A percentile compares a stretch with the other conserved stretches of the same genome.
Conservation (phyloP, 2,888 invertebrate species). For the Ypsolopha sequella region DNA sequence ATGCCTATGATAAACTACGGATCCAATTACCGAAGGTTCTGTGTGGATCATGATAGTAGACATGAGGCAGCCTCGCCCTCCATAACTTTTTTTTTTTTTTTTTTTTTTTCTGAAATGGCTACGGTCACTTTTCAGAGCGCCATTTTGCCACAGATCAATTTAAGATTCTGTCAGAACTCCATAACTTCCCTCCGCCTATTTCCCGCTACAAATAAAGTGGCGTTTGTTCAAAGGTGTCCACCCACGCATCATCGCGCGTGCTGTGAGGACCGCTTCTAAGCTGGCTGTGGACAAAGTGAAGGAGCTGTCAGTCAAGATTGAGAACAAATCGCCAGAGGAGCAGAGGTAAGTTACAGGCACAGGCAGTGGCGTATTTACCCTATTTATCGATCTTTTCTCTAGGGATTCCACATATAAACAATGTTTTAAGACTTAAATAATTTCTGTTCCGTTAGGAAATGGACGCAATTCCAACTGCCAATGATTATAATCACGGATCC, state of each 20-base stretch:
- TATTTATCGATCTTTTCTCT: too few relatives aligned
- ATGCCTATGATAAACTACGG: constrained; percentile 18
- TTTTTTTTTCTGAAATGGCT: too few relatives aligned
- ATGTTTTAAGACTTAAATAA: too few relatives aligned
- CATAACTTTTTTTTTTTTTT: too few relatives aligned
- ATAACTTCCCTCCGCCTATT: too few relatives aligned
- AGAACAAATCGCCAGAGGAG: constrained; percentile 72
- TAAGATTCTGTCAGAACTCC: too few relatives aligned
- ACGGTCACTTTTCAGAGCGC: too few relatives aligned
- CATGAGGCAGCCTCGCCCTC: constrained; percentile 1
- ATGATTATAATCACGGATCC: constrained; percentile 22
- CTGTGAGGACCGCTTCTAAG: constrained; percentile 87
- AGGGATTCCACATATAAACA: too few relatives aligned
- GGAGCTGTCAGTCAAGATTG: constrained; percentile 85
- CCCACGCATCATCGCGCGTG: constrained; percentile 91
- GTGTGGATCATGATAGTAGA: constrained; percentile 13
- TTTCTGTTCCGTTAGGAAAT: too few relatives aligned
- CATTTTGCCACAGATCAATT: too few relatives aligned
- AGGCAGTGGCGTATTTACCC: too few relatives aligned
- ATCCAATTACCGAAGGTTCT: constrained; percentile 15
- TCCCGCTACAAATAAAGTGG: not conserved
- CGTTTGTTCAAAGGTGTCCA: constrained; percentile 74
- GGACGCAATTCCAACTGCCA: constrained; percentile 2
- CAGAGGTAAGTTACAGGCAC: constrained; percentile 68
- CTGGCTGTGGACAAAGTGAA: constrained; percentile 87